Conservation (phyloP, 2,888 invertebrate genomes). For the Cosmopolites sordidus region DNA sequence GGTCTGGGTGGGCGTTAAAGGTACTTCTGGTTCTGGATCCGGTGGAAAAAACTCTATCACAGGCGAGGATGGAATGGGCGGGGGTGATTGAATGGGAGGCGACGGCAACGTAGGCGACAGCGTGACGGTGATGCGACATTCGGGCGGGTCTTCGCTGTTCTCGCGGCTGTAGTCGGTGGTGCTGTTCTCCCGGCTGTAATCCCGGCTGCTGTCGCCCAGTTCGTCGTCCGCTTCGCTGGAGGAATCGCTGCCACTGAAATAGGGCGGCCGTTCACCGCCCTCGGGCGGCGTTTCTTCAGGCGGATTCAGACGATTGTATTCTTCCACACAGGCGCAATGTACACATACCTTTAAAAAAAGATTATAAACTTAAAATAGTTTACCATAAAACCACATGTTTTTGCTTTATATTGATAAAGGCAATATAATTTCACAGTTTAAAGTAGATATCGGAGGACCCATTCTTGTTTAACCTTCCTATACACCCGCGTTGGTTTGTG, state of each 20-base stretch:
- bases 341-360: slow-evolving; percentile 62
- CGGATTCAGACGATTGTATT: slow-evolving; percentile 59
- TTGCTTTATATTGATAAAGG: too few relatives aligned
- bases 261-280: slow-evolving; percentile 8
- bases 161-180: slow-evolving; percentile 21
- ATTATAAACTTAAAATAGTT: too few relatives aligned
- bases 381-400: too few relatives aligned
- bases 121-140: slow-evolving; percentile 61
- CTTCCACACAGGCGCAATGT: slow-evolving; percentile 73
- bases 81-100: slow-evolving; percentile 42
- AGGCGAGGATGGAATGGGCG: slow-evolving; percentile 49
- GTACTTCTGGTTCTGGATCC: slow-evolving; percentile 38
- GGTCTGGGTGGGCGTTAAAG: slow-evolving; percentile 40
- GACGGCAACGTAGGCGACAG: slow-evolving; percentile 51
- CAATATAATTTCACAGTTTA: too few relatives aligned
- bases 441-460: too few relatives aligned
- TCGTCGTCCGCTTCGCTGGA: slow-evolving; percentile 41
- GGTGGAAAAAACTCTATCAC: slow-evolving; percentile 58
- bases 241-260: slow-evolving; percentile 51
- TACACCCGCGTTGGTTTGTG: too few relatives aligned
- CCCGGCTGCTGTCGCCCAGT: slow-evolving; percentile 11
- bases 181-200: slow-evolving; percentile 18
- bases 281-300: slow-evolving; percentile 45
- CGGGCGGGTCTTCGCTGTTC: slow-evolving; percentile 43
- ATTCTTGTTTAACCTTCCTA: too few relatives aligned